Evolutionary conservation across 2,113 vertebrate genomes (phyloP).

Genomic region (Tenrec ecaudatus): DNA sequence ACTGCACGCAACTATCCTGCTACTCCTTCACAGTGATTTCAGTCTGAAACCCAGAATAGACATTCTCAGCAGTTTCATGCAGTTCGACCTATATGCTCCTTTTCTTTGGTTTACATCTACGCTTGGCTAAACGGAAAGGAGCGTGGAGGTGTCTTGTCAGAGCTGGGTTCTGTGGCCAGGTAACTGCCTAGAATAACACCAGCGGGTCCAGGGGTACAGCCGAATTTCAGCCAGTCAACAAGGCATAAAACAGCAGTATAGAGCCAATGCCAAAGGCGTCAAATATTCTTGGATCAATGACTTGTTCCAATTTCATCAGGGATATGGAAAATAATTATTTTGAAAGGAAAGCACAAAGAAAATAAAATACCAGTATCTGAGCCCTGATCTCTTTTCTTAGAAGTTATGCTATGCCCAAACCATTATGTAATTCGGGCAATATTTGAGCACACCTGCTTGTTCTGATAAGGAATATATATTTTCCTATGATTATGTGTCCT

Average conservation of each 20-base stretch:
- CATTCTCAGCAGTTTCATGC: not conserved
- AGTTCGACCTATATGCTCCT: not conserved
- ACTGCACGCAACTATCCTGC: not conserved
- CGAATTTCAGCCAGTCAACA: conserved; percentile 45
- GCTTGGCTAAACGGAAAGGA: not conserved
- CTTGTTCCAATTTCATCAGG: conserved; percentile 29
- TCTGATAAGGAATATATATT: conserved; percentile 62
- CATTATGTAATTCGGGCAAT: conserved; percentile 38
- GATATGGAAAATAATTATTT: conserved; percentile 40
- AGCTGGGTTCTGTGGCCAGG: not conserved
- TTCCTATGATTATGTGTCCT: conserved; percentile 1
- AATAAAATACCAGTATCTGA: conserved; percentile 46
- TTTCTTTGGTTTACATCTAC: not conserved
- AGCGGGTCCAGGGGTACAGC: not conserved
- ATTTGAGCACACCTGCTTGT: conserved; percentile 57
- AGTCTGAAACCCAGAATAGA: not conserved
- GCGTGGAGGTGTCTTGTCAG: not conserved
- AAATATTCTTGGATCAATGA: conserved; percentile 33
- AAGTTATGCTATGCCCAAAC: conserved; percentile 22
- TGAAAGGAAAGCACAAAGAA: conserved; percentile 59
- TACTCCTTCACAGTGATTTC: not conserved
- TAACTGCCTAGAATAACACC: not conserved
- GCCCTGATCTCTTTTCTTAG: conserved; percentile 13
- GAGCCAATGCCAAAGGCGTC: conserved; percentile 1
- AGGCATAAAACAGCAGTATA: not conserved